A percentile compares a stretch with the other conserved stretches of the same genome.
Evolutionary conservation across 2,888 invertebrate genomes (phyloP).

Genomic region (Phalera bucephala): DNA sequence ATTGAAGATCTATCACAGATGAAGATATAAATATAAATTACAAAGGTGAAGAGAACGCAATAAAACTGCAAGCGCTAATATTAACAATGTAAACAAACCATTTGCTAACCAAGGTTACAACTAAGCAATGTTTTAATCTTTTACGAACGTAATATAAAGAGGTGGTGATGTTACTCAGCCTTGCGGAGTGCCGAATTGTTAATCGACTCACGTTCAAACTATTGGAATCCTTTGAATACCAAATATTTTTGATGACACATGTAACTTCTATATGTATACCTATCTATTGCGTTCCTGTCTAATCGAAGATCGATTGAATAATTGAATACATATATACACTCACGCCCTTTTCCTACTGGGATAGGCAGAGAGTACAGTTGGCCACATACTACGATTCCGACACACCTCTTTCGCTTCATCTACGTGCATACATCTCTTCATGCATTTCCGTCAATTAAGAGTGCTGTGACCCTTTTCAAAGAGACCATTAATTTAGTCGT

Average conservation of each 20-base stretch:
- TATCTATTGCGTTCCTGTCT: too few relatives aligned
- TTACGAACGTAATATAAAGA: conserved; percentile 12
- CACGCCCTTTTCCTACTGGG: too few relatives aligned
- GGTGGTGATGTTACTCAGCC: conserved; percentile 46
- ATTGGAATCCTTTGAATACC: conserved; percentile 54
- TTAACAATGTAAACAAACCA: conserved; percentile 6
- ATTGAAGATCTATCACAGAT: not conserved
- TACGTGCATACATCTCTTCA: too few relatives aligned
- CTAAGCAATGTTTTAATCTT: conserved; percentile 1
- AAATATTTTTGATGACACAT: conserved; percentile 29
- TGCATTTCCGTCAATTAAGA: too few relatives aligned
- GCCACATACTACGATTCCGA: too few relatives aligned
- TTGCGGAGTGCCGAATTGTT: conserved; percentile 57
- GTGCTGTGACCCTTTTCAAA: too few relatives aligned
- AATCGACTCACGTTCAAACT: conserved; percentile 43
- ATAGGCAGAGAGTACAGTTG: too few relatives aligned
- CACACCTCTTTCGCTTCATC: too few relatives aligned
- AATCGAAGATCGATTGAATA: too few relatives aligned
- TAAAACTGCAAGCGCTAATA: conserved; percentile 6
- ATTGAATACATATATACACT: too few relatives aligned
- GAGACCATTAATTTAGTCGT: too few relatives aligned
- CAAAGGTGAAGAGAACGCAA: conserved; percentile 13
- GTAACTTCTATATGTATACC: too few relatives aligned
- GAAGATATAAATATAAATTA: conserved; percentile 10
- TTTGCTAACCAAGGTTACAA: conserved; percentile 5